Evolutionary conservation across 2,113 vertebrate genomes (phyloP), one percentile per base, ranked within the genome.

Genomic region (Uropsilus gracilis): DNA sequence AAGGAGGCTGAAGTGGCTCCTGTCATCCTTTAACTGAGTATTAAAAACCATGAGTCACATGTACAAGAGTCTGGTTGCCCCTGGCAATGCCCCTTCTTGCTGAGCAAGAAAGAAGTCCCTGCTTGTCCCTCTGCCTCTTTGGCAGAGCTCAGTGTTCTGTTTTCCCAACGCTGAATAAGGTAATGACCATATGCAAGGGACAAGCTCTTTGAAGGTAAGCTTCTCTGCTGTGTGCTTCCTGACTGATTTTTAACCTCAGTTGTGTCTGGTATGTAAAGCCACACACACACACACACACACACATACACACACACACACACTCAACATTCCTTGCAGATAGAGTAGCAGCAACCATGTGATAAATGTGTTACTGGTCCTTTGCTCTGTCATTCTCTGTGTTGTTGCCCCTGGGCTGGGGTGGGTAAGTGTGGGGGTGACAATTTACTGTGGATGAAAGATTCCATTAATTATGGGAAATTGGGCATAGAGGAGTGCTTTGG

Each of bases 381-480:
- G 34, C 32, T 88, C 48, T 89, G 32, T n/a, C 30, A 46, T 37
- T 75, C 72, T 59, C 32, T 85, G 32, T 63, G 48, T 20, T 84
- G 59, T 78, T 72, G 57, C 24, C 64, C 48, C 71, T 46, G 78
- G 50, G 34, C 13, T 48, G 44, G 32, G 24, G 20, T 86, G 48
- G 68, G 34, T 63, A 72, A 22, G 17, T 64, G 44, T 73, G 14
- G 44, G 22, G 66, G 50, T 8, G 63, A 9, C n/a, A 42, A 24
- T 83, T 32, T 90, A 53, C 24, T 90, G 89, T 64, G 53, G 42
- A 92, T 72, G 48, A 94, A 95, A 91, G 71, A 89, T 90, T 91
- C 57, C 9, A 90, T 94, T 83, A 92, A 88, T 96, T 94, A 87
- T 66, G 83, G 71, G 76, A 95, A 94, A 80, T 50, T 91, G 53